Evolutionary conservation across 2,113 vertebrate species (phyloP).

Genomic region (Bubo blakistoni): DNA sequence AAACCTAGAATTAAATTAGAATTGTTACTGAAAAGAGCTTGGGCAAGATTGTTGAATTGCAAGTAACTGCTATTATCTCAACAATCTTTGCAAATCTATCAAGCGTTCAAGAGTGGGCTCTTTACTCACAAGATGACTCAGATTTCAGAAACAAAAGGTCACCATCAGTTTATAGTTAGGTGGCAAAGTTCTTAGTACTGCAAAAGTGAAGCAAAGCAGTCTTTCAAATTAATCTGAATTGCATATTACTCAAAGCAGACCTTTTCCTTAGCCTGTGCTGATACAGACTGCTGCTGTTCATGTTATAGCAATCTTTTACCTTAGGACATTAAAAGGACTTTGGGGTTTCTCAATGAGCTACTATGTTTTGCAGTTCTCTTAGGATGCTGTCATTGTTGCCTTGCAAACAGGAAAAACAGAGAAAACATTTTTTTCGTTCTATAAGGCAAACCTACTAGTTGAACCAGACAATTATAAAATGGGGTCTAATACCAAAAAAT

Average conservation of each 20-base stretch:
- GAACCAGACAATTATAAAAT: neutral
- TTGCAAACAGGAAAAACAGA: neutral
- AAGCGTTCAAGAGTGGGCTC: conserved; percentile 29
- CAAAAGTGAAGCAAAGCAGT: conserved; percentile 2
- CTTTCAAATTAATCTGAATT: conserved; percentile 41
- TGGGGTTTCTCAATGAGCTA: neutral
- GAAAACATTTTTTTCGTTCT: neutral
- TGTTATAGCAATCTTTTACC: neutral
- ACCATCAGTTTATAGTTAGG: conserved; percentile 11
- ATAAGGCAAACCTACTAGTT: neutral
- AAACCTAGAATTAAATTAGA: conserved; percentile 58
- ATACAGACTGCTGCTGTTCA: neutral
- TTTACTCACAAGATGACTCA: conserved; percentile 27
- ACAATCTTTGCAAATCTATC: conserved; percentile 27
- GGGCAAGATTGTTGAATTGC: conserved; percentile 31
- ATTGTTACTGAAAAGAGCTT: conserved; percentile 33
- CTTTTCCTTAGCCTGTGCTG: neutral
- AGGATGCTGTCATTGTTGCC: neutral
- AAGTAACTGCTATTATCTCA: conserved; percentile 19
- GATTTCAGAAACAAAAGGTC: conserved; percentile 34
- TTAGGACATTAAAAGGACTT: neutral
- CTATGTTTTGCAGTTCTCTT: neutral
- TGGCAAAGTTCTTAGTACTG: conserved; percentile 33
- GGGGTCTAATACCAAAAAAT: neutral
- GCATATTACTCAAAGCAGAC: conserved; percentile 8